Base-by-base conservation (phyloP, 2,797 vertebrate species). In the Ctenopoma kingsleyae region DNA sequence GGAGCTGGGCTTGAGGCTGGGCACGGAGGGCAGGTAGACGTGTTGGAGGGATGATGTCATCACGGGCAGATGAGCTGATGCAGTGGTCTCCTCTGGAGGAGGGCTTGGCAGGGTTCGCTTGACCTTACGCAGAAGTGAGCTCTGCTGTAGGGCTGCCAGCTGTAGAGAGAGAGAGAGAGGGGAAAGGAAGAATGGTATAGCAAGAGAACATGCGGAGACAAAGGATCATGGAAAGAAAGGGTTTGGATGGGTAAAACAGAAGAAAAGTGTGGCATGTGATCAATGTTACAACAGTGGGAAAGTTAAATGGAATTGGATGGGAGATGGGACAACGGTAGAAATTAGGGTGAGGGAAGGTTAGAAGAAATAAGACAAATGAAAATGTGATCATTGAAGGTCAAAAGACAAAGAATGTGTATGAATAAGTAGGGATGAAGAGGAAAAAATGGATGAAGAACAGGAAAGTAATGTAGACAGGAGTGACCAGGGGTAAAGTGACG, bases 51-150 rank as follows among this genome's bases (percentile, higher is more conserved):
- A 88, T 35, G 96, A 96, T 69, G 96, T 95, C 84, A 96, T 94
- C 91, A 94, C 92, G 83, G 97, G 95, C 76, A 98, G 89, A 25
- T 98, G 96, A 83, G 92, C 85, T 56, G 92, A 81, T 73, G 87
- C 36, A n/a, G 67, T 57, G 7, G 81, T 96, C 89, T 99, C 98
- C 40, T 99, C 98, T 0, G 98, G 98, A 13, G 98, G 98, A n/a
- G 98, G 98, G 91, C 98, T 99, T 83, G 98, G 98, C 82, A 99
- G 93, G 4, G 98, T 99, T 91, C 98, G 94, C 93, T 99, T 99
- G 87, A 99, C 98, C 93, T 99, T 99, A 81, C 97, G 96, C 40
- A 96, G 95, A 83, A 99, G 94, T 0, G 96, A 96, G 91, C 96
- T 97, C 54, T 98, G 96, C 90, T 98, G 98, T 80, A 98, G 94